Base-by-base conservation (phyloP, 2,113 vertebrate genomes). In the Coregonus clupeaformis region DNA sequence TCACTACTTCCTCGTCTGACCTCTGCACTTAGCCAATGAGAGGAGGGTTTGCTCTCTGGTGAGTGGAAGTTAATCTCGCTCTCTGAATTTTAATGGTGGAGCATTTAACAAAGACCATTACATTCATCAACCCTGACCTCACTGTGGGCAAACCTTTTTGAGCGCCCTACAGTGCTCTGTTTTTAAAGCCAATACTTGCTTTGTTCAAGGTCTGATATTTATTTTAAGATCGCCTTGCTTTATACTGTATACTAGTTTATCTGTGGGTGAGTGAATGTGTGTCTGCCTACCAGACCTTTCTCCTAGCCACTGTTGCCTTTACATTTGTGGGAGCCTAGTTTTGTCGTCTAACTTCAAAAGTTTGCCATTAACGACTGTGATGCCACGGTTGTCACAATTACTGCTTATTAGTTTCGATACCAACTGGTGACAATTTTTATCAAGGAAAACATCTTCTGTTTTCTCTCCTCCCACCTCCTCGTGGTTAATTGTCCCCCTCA, bases 351-450 rank as follows among this genome's bases (percentile, higher is more conserved):
- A 22, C 59, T 60, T n/a, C 5, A 60, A 7, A 27, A 11, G 20
- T n/a, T n/a, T 45, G 36, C 0, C 20, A 22, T n/a, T 22, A n/a
- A 36, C n/a, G 29, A 68, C 63, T 82, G 47, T 82, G 77, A 68
- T 80, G 71, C 78, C 84, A 85, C 52, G 36, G 65, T 60, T 27
- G 32, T 47, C 73, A 62, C 9, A 81, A 91, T 91, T 90, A 89
- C 80, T 70, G 72, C 87, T 86, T 88, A 90, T 89, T 90, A 91
- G 88, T 79, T 84, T 76, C 80, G 76, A 85, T 85, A 86, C 82
- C 74, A 85, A 84, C 18, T 81, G 68, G 81, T 83, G 86, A 90
- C 90, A 88, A 83, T 80, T 84, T 84, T 87, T 90, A 90, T 89
- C 87, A 90, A 68, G 76, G 83, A 87, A 89, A 86, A 85, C 84